Conservation (phyloP, 2,797 vertebrate species). For the Xyrichtys novacula region DNA sequence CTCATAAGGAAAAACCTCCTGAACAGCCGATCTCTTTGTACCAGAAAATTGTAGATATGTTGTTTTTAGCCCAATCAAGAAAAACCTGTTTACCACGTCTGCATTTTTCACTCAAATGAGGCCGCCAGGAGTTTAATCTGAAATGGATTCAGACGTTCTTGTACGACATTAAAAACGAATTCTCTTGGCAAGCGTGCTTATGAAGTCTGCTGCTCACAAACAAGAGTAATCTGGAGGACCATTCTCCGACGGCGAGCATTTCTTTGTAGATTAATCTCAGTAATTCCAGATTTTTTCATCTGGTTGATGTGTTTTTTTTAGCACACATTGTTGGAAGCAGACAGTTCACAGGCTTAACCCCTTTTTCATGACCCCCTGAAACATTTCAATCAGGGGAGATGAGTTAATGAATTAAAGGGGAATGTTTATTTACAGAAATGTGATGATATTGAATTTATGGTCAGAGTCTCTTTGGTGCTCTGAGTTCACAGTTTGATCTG, state of each 20-base stretch:
- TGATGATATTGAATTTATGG: no score
- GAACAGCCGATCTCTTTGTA: slow-evolving; percentile 9
- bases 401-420: no score
- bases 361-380: slow-evolving; percentile 6
- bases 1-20: slow-evolving; percentile 15
- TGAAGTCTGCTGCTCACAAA: slow-evolving; percentile 43
- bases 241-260: slow-evolving; percentile 1
- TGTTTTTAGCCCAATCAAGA: neutral
- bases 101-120: slow-evolving; percentile 16
- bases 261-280: slow-evolving; percentile 9
- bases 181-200: slow-evolving; percentile 25
- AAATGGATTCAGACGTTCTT: slow-evolving; percentile 35
- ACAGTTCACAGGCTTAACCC: slow-evolving; percentile 1
- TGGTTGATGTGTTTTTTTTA: neutral
- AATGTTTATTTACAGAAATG: no score
- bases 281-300: neutral
- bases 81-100: slow-evolving; percentile 19
- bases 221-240: slow-evolving; percentile 12
- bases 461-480: no score
- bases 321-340: neutral
- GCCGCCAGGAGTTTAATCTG: slow-evolving; percentile 47
- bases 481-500: no score
- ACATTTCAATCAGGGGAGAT: neutral
- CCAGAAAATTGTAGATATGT: neutral
- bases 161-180: slow-evolving; percentile 32